A percentile compares a stretch with the other conserved stretches of the same genome.
phyloP scores from a whole-genome alignment of 2,113 vertebrate genomes.

The Corapipo altera region DNA sequence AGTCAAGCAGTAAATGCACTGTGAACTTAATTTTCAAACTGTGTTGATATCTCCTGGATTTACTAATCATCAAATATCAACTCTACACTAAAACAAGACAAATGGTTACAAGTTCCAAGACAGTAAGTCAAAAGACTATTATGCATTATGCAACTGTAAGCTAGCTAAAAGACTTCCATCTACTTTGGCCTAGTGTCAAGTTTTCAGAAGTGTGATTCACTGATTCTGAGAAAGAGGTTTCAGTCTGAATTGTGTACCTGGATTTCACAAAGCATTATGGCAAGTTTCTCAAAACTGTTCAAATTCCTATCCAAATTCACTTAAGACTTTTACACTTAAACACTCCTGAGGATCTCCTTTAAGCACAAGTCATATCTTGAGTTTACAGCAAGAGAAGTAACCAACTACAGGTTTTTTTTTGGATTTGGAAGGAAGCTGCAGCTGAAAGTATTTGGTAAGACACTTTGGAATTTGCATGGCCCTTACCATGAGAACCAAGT shows the following conservation, averaged over 20 bases:
- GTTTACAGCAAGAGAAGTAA: background rate
- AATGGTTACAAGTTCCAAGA: conserved; percentile 16
- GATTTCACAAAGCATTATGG: conserved; percentile 10
- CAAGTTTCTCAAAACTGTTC: conserved; percentile 9
- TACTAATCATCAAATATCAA: conserved; percentile 31
- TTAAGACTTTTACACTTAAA: background rate
- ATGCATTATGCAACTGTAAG: background rate
- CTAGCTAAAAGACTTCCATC: background rate
- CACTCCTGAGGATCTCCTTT: background rate
- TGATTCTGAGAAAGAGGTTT: conserved; percentile 11
- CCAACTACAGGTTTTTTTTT: background rate
- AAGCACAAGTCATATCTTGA: background rate
- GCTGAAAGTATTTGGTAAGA: background rate
- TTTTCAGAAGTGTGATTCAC: conserved; percentile 18
- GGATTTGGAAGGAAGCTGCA: background rate
- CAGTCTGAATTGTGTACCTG: background rate
- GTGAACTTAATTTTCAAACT: conserved; percentile 20
- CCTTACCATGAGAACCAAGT: background rate
- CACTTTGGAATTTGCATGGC: background rate
- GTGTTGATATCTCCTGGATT: conserved; percentile 38
- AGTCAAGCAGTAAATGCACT: background rate
- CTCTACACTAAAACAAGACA: conserved; percentile 8
- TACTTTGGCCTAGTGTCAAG: background rate
- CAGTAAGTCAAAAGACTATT: background rate
- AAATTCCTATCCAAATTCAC: conserved; percentile 6